Evolutionary conservation across 2,888 invertebrate genomes (phyloP).

Genomic region (Platycnemis pennipes): DNA sequence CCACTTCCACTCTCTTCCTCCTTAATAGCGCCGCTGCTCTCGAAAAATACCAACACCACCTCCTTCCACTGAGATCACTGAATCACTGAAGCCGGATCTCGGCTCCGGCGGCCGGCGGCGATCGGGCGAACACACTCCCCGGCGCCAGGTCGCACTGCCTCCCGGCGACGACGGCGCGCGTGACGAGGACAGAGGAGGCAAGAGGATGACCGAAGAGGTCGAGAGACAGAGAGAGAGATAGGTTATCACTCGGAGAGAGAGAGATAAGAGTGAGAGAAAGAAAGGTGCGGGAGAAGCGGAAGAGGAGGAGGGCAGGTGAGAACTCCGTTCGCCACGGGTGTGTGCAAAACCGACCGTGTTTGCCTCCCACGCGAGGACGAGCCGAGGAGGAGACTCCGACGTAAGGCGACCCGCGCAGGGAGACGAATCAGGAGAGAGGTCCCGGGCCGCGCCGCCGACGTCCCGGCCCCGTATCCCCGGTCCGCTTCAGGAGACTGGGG

Average conservation of each 20-base stretch:
- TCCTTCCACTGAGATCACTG: conserved; percentile 8
- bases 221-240: neutral
- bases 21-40: neutral
- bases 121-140: conserved; percentile 33
- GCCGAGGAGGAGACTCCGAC: neutral
- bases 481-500: neutral
- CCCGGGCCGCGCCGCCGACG: conserved; percentile 7
- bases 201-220: neutral
- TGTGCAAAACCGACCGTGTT: too few species aligned
- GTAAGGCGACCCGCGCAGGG: neutral
- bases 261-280: neutral
- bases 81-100: conserved; percentile 17
- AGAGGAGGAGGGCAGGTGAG: too few species aligned
- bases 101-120: conserved; percentile 35
- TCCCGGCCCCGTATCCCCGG: neutral
- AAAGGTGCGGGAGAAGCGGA: neutral
- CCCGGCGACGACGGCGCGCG: neutral
- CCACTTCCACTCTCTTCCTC: conserved; percentile 22
- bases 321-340: too few species aligned
- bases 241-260: neutral
- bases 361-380: too few species aligned
- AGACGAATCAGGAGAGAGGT: neutral
- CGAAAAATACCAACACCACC: conserved; percentile 6
- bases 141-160: conserved; percentile 20
- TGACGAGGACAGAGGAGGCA: neutral